Percentiles rank a stretch among this genome's conserved stretches.
phyloP scores from a whole-genome alignment of 1,140 invertebrate genomes.

The Drosophila novamexicana region DNA sequence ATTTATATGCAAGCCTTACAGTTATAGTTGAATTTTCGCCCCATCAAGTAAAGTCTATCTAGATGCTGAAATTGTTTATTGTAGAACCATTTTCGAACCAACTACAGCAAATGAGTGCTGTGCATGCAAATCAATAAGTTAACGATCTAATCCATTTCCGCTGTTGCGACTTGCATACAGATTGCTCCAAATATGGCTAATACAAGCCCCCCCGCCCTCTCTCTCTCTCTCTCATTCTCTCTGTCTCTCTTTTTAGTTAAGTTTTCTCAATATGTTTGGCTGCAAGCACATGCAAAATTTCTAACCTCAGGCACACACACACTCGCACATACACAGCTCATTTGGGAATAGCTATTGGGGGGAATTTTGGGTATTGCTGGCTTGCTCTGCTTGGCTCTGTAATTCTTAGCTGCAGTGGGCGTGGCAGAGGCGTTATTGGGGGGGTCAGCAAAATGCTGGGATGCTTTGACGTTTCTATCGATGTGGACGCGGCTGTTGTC shows the following conservation, averaged over 20 bases:
- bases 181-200: conserved; percentile 41
- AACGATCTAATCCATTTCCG: conserved; percentile 53
- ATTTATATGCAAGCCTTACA: conserved; percentile 6
- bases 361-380: conserved; percentile 4
- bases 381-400: conserved; percentile 30
- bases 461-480: conserved; percentile 15
- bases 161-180: conserved; percentile 48
- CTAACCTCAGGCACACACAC: conserved; percentile 19
- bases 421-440: background rate
- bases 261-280: conserved; percentile 4
- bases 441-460: conserved; percentile 2
- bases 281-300: conserved; percentile 25
- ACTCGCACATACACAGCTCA: conserved; percentile 3
- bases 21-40: background rate
- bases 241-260: background rate
- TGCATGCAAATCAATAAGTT: conserved; percentile 50
- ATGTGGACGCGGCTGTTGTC: conserved; percentile 16
- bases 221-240: background rate
- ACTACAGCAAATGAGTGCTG: conserved; percentile 19
- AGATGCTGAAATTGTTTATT: conserved; percentile 7
- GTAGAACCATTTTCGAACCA: conserved; percentile 3
- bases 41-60: background rate
- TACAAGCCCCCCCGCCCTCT: background rate
- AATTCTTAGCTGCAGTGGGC: background rate
- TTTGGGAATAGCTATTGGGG: conserved; percentile 26